These are phyloP conservation scores for Calyptomena viridis DNA, from an alignment of 2,113 vertebrate species.

Conservation along the genomic window DNA sequence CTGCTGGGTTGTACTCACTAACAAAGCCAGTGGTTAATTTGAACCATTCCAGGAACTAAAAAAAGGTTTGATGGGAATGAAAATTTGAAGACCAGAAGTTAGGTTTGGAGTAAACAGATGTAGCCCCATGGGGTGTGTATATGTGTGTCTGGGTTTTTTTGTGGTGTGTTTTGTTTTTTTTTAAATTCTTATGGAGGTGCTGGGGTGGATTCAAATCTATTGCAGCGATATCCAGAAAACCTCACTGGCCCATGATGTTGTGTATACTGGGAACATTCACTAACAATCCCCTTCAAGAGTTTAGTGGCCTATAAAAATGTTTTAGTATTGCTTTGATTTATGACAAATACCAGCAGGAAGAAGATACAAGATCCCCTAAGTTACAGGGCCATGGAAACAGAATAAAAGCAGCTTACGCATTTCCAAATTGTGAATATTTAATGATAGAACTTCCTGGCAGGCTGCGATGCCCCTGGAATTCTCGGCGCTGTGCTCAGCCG, in stretches of 20 bases:
- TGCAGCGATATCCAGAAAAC: background rate
- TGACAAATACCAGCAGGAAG: background rate
- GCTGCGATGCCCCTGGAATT: accelerated
- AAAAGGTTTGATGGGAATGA: background rate
- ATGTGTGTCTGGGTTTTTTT: background rate
- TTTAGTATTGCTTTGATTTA: background rate
- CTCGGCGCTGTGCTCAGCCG: background rate
- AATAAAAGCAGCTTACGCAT: background rate
- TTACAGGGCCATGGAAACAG: background rate
- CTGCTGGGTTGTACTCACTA: background rate
- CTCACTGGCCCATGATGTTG: background rate
- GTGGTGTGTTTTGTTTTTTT: background rate
- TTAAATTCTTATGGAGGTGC: background rate
- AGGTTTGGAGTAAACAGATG: background rate
- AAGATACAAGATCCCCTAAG: background rate
- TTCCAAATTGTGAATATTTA: accelerated
- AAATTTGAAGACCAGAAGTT: background rate
- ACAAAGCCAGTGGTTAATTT: background rate
- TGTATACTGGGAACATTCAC: background rate
- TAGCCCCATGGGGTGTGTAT: background rate
- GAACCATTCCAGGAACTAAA: background rate
- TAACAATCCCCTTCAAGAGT: background rate
- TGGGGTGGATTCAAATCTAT: background rate
- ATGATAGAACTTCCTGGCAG: background rate
- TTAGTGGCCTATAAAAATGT: background rate